Evolutionary conservation across 2,888 invertebrate species (phyloP).

Genomic region (Dicycla oo): DNA sequence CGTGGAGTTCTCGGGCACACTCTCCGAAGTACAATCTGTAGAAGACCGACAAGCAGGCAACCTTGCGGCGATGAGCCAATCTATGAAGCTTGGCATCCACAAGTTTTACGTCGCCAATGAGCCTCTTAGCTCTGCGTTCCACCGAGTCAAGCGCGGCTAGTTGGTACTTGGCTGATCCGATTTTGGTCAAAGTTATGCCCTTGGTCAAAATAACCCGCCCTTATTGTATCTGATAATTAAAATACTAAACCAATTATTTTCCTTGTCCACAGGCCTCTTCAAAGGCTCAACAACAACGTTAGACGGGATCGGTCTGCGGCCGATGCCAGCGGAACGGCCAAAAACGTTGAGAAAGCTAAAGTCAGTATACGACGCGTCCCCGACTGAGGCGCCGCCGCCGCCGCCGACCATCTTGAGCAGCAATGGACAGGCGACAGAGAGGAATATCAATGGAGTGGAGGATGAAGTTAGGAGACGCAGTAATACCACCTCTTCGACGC

Average conservation of each 20-base stretch:
- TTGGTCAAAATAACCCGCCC: no score
- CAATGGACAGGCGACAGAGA: slow-evolving; percentile 84
- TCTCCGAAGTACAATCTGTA: no score
- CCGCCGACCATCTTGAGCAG: slow-evolving; percentile 79
- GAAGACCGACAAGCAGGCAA: no score
- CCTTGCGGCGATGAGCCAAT: no score
- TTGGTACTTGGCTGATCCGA: no score
- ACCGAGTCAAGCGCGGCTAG: no score
- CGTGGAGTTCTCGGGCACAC: no score
- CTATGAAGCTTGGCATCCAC: no score
- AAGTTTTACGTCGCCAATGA: no score
- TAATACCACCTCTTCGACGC: slow-evolving; percentile 85
- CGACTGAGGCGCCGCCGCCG: slow-evolving; percentile 79
- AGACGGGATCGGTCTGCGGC: slow-evolving; percentile 91
- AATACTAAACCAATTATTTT: slow-evolving; percentile 31
- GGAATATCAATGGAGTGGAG: slow-evolving; percentile 82
- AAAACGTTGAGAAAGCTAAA: slow-evolving; percentile 94
- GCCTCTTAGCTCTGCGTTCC: no score
- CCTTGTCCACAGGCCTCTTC: slow-evolving; percentile 92
- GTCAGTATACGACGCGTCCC: slow-evolving; percentile 92
- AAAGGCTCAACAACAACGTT: slow-evolving; percentile 95
- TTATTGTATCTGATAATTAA: neutral
- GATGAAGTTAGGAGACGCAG: slow-evolving; percentile 88
- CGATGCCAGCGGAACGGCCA: slow-evolving; percentile 92
- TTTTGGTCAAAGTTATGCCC: no score